Evolutionary conservation across 53 echinoderm and acorn worm genomes (phyloP).

Genomic region (Stichopus horrens): DNA sequence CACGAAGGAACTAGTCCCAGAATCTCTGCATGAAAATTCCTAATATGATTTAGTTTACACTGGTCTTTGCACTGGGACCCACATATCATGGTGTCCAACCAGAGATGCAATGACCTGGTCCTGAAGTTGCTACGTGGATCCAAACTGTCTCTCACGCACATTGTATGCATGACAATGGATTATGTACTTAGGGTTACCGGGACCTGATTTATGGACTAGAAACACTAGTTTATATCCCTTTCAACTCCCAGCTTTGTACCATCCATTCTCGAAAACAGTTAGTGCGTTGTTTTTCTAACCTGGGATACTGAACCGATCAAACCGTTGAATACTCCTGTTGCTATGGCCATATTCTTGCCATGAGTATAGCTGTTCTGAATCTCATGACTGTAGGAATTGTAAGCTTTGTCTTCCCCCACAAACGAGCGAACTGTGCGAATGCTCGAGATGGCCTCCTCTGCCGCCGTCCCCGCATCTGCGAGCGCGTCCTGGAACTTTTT

Average conservation of each 20-base stretch:
- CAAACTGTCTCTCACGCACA: too few relatives aligned
- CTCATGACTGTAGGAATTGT: conserved; percentile 65
- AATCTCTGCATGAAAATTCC: too few relatives aligned
- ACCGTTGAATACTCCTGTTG: conserved; percentile 81
- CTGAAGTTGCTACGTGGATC: too few relatives aligned
- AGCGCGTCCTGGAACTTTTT: conserved; percentile 93
- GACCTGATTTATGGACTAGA: too few relatives aligned
- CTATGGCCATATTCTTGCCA: conserved; percentile 72
- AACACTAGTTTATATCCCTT: background rate
- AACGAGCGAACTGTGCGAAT: conserved; percentile 91
- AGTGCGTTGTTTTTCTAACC: conserved; percentile 43
- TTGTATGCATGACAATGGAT: background rate
- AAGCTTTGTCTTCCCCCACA: conserved; percentile 75
- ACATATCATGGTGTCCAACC: too few relatives aligned
- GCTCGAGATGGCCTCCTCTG: conserved; percentile 92
- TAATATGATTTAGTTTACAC: too few relatives aligned
- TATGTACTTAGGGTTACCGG: too few relatives aligned
- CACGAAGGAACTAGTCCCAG: too few relatives aligned
- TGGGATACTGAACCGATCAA: conserved; percentile 80
- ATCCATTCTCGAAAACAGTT: too few relatives aligned
- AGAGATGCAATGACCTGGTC: too few relatives aligned
- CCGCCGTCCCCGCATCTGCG: conserved; percentile 81
- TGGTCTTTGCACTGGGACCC: too few relatives aligned
- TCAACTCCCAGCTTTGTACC: background rate
- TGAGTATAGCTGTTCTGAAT: conserved; percentile 72